Percentiles rank a stretch among this genome's conserved stretches.
These are phyloP conservation scores for Chionodraco myersi DNA, from an alignment of 2,113 vertebrate species.

Conservation along the genomic window DNA sequence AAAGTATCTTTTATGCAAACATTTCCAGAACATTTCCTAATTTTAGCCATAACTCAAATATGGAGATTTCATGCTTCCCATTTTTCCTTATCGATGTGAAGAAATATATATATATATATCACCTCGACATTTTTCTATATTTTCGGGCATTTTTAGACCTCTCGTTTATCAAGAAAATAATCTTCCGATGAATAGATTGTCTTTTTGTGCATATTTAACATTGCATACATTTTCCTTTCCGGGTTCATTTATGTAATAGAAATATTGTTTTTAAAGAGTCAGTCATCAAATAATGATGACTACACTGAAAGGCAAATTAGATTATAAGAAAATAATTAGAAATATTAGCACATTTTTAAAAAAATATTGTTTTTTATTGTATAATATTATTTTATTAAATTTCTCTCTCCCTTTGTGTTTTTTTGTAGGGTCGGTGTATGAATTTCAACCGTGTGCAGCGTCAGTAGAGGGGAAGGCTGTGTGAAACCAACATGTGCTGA, in stretches of 20 bases:
- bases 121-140: too few relatives aligned
- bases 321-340: neutral
- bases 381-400: neutral
- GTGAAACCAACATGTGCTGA: slow-evolving; percentile 10
- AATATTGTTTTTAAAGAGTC: neutral
- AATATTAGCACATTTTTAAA: neutral
- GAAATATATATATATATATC: too few relatives aligned
- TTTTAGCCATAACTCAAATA: too few relatives aligned
- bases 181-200: too few relatives aligned
- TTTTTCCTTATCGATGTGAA: too few relatives aligned
- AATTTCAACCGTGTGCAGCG: slow-evolving; percentile 90
- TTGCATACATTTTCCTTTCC: neutral
- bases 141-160: too few relatives aligned
- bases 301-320: neutral
- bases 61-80: too few relatives aligned
- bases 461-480: slow-evolving; percentile 72
- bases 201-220: neutral
- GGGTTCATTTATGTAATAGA: neutral
- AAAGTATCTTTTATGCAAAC: too few relatives aligned
- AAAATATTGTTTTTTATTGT: neutral
- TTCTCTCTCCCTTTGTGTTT: slow-evolving; percentile 28
- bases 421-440: slow-evolving; percentile 91
- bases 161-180: too few relatives aligned
- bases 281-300: neutral
- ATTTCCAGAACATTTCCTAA: too few relatives aligned